These are phyloP conservation scores for Drosophila nigritarsus DNA, from an alignment of 2,888 invertebrate genomes.

Conservation along the genomic window DNA sequence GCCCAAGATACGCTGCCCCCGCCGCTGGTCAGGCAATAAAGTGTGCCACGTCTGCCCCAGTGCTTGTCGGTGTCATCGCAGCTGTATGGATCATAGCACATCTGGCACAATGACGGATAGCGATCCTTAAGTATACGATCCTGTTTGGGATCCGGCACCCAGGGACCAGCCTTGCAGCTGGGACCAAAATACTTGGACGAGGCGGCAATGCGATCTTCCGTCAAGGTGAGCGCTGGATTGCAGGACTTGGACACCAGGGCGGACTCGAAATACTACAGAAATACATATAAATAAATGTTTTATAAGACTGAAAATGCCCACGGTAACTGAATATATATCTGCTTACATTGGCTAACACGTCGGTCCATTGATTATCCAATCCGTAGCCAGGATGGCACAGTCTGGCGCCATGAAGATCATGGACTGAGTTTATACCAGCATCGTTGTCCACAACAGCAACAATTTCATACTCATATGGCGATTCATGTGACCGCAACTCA, in stretches of 20 bases:
- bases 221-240: conserved; percentile 88
- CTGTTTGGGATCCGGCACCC: conserved; percentile 89
- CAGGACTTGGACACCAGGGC: conserved; percentile 90
- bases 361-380: conserved; percentile 90
- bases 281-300: neutral
- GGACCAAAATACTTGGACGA: conserved; percentile 90
- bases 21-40: conserved; percentile 91
- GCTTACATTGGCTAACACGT: conserved; percentile 90
- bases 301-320: neutral
- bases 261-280: conserved; percentile 90
- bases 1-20: conserved; percentile 94
- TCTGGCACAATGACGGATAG: conserved; percentile 90
- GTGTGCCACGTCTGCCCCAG: conserved; percentile 92
- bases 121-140: conserved; percentile 88
- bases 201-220: conserved; percentile 91
- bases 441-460: conserved; percentile 89
- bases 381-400: conserved; percentile 94
- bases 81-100: conserved; percentile 88
- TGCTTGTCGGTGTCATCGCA: conserved; percentile 91
- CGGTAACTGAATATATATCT: conserved; percentile 59
- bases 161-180: conserved; percentile 94
- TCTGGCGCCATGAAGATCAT: conserved; percentile 88
- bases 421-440: conserved; percentile 87
- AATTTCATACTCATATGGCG: conserved; percentile 87
- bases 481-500: conserved; percentile 87